Percentiles rank a stretch among this genome's conserved stretches.
phyloP scores from a whole-genome alignment of 2,888 invertebrate species.

The Drosophila mercatorum region DNA sequence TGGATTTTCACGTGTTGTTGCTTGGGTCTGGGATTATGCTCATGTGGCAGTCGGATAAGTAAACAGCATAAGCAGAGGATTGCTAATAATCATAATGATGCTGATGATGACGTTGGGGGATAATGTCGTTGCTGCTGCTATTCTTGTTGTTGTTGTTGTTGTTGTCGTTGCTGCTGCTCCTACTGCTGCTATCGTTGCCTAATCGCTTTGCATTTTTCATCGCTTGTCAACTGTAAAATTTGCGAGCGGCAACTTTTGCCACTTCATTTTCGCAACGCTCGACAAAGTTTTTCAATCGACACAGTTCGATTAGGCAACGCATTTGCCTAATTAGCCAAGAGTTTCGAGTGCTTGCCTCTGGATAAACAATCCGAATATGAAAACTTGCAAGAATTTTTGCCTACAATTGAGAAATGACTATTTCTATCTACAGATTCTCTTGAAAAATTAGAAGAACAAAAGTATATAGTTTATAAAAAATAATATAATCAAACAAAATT shows the following conservation, averaged over 20 bases:
- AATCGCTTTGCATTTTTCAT: slow-evolving; percentile 46
- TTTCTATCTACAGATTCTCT: not conserved
- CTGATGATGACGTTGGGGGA: slow-evolving; percentile 25
- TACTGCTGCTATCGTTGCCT: slow-evolving; percentile 3
- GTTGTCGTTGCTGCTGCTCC: slow-evolving; percentile 1
- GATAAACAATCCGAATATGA: slow-evolving; percentile 9
- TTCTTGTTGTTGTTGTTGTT: slow-evolving; percentile 11
- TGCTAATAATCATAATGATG: slow-evolving; percentile 36
- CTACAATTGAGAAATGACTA: not conserved
- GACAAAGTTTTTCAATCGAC: slow-evolving; percentile 58
- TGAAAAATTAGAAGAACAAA: not conserved
- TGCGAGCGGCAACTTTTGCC: slow-evolving; percentile 44
- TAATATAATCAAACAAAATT: too few species aligned
- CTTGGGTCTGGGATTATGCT: slow-evolving; percentile 41
- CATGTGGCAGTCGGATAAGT: slow-evolving; percentile 42
- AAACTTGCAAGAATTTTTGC: not conserved
- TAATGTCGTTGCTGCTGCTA: slow-evolving; percentile 15
- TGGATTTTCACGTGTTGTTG: slow-evolving; percentile 55
- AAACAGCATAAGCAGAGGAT: slow-evolving; percentile 29
- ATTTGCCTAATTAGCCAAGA: slow-evolving; percentile 66
- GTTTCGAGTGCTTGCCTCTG: slow-evolving; percentile 3
- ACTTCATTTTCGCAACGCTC: slow-evolving; percentile 51
- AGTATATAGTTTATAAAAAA: too few species aligned
- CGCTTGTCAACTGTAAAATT: slow-evolving; percentile 49
- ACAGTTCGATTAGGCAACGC: slow-evolving; percentile 38